Conservation (phyloP, 2,888 invertebrate genomes). For the Spisula subtruncata region DNA sequence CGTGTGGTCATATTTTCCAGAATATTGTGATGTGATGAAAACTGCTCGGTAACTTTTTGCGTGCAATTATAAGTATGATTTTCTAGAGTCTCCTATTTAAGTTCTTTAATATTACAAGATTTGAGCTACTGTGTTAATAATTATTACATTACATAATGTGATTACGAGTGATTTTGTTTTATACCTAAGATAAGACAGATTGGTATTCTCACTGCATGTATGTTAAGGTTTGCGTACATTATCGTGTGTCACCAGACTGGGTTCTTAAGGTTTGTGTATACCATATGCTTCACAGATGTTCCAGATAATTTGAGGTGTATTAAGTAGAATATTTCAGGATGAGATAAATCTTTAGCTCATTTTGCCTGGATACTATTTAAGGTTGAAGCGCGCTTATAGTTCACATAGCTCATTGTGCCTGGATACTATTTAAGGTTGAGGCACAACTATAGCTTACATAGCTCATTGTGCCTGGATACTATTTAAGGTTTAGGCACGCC, state of each 20-base stretch:
- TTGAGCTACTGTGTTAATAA: slow-evolving; percentile 21
- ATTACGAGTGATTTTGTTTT: slow-evolving; percentile 7
- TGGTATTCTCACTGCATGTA: slow-evolving; percentile 2
- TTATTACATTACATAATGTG: slow-evolving; percentile 18
- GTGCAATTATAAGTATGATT: slow-evolving; percentile 22
- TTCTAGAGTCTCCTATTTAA: not conserved
- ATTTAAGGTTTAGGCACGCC: too few relatives aligned
- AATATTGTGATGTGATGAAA: not conserved
- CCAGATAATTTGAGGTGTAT: too few relatives aligned
- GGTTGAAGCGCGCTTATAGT: too few relatives aligned
- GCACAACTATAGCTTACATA: too few relatives aligned
- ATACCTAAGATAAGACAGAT: not conserved
- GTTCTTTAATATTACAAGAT: not conserved
- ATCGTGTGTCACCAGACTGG: not conserved
- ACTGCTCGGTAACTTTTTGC: not conserved
- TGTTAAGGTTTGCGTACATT: not conserved
- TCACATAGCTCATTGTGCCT: too few relatives aligned
- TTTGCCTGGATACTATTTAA: too few relatives aligned
- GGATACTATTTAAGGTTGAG: too few relatives aligned
- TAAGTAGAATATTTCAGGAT: too few relatives aligned
- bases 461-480: too few relatives aligned
- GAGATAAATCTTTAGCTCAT: too few relatives aligned
- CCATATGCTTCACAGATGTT: not conserved
- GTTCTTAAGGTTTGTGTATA: not conserved
- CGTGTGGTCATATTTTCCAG: slow-evolving; percentile 37